phyloP scores from a whole-genome alignment of 2,113 vertebrate species.

The Lontra canadensis region DNA sequence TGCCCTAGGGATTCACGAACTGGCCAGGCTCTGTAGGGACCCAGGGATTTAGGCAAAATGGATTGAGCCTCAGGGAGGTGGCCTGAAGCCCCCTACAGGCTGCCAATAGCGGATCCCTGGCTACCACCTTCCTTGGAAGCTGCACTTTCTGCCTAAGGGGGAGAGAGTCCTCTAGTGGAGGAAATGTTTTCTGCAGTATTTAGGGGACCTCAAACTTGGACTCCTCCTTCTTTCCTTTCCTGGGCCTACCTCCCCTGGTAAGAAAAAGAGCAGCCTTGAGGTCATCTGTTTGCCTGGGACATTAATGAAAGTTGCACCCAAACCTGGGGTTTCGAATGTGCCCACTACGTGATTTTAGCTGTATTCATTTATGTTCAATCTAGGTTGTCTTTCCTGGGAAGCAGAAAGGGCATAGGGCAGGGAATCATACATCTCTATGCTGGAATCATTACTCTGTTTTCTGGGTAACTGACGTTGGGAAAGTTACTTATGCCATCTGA shows the following conservation, averaged over 20 bases:
- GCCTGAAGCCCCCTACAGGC: not conserved
- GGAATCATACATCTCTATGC: not conserved
- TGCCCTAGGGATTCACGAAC: not conserved
- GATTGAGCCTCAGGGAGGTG: not conserved
- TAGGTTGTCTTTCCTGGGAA: not conserved
- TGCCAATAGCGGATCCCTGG: rapidly evolving
- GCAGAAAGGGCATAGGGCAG: not conserved
- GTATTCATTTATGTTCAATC: no score
- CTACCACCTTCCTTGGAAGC: rapidly evolving
- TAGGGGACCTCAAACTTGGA: not conserved
- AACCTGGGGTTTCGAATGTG: not conserved
- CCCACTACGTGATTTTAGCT: not conserved
- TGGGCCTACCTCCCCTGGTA: not conserved
- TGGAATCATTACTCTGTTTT: not conserved
- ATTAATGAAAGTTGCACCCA: not conserved
- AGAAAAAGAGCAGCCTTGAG: not conserved
- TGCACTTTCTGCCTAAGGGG: not conserved
- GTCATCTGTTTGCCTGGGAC: not conserved
- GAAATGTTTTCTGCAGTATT: not conserved
- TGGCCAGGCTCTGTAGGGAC: not conserved
- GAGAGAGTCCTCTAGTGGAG: slow-evolving; percentile 61
- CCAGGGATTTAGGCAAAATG: not conserved
- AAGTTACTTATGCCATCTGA: not conserved
- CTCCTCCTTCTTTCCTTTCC: not conserved
- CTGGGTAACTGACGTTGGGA: not conserved